Evolutionary conservation across 2,113 vertebrate species (phyloP).

Genomic region (Urocitellus parryii): DNA sequence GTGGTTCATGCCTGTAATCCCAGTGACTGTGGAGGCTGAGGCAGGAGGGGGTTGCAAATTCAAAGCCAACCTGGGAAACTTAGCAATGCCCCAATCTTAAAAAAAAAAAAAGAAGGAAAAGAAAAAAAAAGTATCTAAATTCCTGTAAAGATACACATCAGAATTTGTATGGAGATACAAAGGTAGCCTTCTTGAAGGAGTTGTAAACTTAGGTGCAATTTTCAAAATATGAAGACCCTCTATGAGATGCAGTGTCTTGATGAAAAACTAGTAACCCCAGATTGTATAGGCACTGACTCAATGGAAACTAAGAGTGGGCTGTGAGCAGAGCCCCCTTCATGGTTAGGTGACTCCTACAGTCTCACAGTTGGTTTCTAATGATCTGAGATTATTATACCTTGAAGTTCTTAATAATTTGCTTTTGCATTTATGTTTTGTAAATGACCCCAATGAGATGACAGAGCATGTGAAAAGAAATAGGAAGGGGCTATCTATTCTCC

Average conservation of each 20-base stretch:
- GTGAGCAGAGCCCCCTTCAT: background rate
- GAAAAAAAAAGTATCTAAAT: background rate
- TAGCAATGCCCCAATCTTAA: background rate
- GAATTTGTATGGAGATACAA: slow-evolving; percentile 31
- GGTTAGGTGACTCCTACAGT: rapidly evolving
- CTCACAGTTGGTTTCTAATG: background rate
- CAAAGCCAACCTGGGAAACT: background rate
- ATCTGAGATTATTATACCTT: background rate
- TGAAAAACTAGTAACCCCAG: background rate
- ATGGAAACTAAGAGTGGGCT: background rate
- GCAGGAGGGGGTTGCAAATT: background rate
- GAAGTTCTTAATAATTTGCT: background rate
- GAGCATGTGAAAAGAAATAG: background rate
- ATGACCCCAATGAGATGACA: background rate
- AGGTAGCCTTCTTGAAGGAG: background rate
- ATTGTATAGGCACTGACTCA: background rate
- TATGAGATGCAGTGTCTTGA: background rate
- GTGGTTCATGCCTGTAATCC: background rate
- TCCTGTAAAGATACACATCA: background rate
- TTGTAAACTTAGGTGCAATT: background rate
- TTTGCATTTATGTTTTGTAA: slow-evolving; percentile 4
- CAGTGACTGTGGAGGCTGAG: background rate
- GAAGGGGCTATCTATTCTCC: background rate
- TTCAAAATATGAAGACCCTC: slow-evolving; percentile 14
- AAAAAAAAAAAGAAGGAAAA: too few relatives aligned